These are phyloP conservation scores for Montifringilla adamsi DNA, from an alignment of 2,113 vertebrate genomes.

Conservation along the genomic window DNA sequence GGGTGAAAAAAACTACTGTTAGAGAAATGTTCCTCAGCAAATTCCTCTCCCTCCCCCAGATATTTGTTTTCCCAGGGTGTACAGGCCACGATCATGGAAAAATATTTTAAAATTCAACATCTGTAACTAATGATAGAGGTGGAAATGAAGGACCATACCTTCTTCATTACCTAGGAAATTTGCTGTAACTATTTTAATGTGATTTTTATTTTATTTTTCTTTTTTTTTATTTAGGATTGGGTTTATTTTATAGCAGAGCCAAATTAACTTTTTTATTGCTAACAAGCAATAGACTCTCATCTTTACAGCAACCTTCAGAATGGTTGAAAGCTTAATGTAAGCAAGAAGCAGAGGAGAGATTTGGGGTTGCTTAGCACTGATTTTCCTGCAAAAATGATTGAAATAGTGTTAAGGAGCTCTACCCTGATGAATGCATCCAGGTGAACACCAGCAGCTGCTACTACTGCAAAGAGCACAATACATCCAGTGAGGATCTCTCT, in stretches of 20 bases:
- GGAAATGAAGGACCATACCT: constrained; percentile 45
- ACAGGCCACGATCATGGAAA: constrained; percentile 59
- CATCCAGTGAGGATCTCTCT: neutral
- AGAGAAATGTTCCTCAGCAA: constrained; percentile 73
- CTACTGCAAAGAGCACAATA: neutral
- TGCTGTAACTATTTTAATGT: neutral
- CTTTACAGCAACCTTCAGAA: neutral
- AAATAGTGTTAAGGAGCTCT: neutral
- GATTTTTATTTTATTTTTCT: constrained; percentile 13
- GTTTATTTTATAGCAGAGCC: neutral
- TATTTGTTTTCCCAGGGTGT: constrained; percentile 67
- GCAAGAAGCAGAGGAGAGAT: neutral
- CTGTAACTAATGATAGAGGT: constrained; percentile 50
- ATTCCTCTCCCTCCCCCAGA: constrained; percentile 66
- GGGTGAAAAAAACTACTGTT: constrained; percentile 77
- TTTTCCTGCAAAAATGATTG: neutral
- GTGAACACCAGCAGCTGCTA: constrained; percentile 1
- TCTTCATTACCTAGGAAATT: constrained; percentile 29
- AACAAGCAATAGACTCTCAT: neutral
- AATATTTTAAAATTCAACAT: constrained; percentile 68
- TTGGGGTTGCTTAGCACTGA: neutral
- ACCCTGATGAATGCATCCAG: neutral
- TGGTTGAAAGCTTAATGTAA: neutral
- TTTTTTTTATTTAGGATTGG: neutral
- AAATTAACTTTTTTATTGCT: neutral